phyloP scores from a whole-genome alignment of 2,797 vertebrate species.

The Malurus splendens region DNA sequence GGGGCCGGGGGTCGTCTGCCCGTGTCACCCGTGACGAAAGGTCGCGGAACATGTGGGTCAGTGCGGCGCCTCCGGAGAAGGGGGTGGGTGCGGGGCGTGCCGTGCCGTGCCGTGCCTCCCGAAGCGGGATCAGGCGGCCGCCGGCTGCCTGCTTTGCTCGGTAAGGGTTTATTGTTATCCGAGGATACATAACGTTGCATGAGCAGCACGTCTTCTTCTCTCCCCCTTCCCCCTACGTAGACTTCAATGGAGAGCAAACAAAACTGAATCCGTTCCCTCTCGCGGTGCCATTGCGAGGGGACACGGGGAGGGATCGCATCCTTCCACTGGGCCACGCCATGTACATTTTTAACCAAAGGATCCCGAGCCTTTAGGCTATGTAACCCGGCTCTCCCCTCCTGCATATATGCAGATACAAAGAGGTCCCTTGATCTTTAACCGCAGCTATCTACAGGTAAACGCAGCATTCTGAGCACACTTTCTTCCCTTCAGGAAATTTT shows the following conservation, averaged over 20 bases:
- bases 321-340: not conserved
- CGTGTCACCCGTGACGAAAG: not conserved
- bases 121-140: not conserved
- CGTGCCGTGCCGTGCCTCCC: not conserved
- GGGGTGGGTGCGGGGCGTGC: constrained; percentile 1
- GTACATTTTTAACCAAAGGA: not conserved
- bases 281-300: not conserved
- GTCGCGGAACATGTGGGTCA: constrained; percentile 23
- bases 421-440: not conserved
- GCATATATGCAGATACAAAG: not conserved
- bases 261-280: not conserved
- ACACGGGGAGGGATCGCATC: not conserved
- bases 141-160: not conserved
- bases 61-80: not conserved
- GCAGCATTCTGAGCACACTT: not conserved
- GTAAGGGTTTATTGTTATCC: not conserved
- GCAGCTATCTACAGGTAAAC: not conserved
- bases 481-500: not conserved
- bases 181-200: not conserved
- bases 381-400: not conserved
- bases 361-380: not conserved
- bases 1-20: not conserved
- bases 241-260: not conserved
- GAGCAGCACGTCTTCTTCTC: not conserved
- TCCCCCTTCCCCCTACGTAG: not conserved